Evolutionary conservation across 2,113 vertebrate species (phyloP).

Genomic region (Tichodroma muraria): DNA sequence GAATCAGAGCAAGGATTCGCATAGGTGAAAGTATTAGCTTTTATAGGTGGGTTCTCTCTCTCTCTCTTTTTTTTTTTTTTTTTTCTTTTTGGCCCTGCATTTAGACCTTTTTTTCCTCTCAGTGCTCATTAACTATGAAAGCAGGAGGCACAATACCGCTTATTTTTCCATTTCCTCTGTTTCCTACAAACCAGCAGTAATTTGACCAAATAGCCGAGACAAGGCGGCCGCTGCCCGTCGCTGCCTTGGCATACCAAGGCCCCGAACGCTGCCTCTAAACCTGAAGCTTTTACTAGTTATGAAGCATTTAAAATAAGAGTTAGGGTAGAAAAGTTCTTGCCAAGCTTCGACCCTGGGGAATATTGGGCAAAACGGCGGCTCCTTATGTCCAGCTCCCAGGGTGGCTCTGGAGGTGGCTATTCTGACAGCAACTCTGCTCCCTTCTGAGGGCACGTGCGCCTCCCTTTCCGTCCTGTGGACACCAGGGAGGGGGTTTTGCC

Average conservation of each 20-base stretch:
- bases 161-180: background rate
- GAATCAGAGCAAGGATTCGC: background rate
- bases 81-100: no score
- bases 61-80: no score
- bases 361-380: background rate
- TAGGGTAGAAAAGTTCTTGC: background rate
- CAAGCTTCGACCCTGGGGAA: background rate
- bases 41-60: background rate
- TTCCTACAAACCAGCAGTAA: background rate
- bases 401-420: background rate
- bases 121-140: background rate
- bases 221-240: fast-evolving
- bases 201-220: background rate
- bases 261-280: background rate
- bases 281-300: background rate
- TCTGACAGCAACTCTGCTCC: background rate
- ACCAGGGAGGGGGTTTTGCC: background rate
- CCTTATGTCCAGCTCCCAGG: background rate
- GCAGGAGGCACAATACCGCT: background rate
- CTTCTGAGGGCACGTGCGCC: background rate
- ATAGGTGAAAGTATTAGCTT: background rate
- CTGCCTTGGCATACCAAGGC: background rate
- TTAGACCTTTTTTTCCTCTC: background rate
- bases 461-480: background rate
- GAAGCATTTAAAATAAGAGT: background rate